Evolutionary conservation across 1,140 invertebrate genomes (phyloP).

Genomic region (Ooceraea biroi): DNA sequence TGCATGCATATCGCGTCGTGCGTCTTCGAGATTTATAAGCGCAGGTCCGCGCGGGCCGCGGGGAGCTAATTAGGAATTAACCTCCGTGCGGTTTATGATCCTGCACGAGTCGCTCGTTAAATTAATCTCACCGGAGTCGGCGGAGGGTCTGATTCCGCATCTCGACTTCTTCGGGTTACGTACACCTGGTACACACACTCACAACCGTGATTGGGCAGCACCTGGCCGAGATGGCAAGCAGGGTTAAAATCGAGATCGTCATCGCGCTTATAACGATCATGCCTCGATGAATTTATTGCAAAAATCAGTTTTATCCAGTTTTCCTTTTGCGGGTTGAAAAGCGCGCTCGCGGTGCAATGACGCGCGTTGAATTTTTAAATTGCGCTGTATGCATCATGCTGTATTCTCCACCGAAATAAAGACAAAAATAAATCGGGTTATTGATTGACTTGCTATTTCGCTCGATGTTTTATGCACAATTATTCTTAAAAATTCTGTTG

Average conservation of each 20-base stretch:
- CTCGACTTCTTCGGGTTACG: constrained; percentile 31
- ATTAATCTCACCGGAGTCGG: constrained; percentile 53
- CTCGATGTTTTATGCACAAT: background rate
- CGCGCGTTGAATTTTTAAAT: background rate
- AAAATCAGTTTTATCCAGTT: background rate
- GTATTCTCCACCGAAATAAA: background rate
- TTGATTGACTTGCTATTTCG: background rate
- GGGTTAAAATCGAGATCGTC: background rate
- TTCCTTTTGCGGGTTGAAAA: background rate
- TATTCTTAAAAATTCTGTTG: background rate
- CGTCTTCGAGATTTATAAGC: too few species aligned
- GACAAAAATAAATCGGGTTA: background rate
- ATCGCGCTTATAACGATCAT: constrained; percentile 20
- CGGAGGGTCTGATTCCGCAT: constrained; percentile 22
- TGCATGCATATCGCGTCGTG: too few species aligned
- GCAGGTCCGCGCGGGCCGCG: background rate
- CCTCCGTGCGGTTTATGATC: constrained; percentile 49
- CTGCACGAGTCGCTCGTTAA: constrained; percentile 61
- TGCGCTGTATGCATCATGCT: background rate
- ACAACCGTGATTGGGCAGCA: constrained; percentile 47
- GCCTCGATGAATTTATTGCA: constrained; percentile 25
- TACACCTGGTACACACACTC: constrained; percentile 38
- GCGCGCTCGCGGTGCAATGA: background rate
- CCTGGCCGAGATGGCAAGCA: constrained; percentile 28
- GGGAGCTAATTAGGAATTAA: constrained; percentile 69